These are phyloP conservation scores for Apostichopus japonicus DNA, from an alignment of 35 echinoderm and acorn worm species.

Conservation along the genomic window DNA sequence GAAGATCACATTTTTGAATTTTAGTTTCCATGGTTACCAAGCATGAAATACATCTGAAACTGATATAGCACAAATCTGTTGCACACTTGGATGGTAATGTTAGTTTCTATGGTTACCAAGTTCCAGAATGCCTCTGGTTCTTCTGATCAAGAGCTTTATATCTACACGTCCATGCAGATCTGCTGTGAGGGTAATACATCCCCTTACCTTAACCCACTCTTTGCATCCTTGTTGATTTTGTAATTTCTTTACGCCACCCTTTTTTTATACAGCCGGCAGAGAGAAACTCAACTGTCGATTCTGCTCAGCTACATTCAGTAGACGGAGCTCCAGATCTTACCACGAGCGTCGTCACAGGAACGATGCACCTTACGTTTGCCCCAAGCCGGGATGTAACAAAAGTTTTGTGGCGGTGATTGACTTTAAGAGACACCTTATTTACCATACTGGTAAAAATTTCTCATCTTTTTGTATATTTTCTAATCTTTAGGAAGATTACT, in stretches of 20 bases:
- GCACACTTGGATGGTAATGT: no score
- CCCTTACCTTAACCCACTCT: not conserved
- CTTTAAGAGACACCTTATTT: conserved; percentile 97
- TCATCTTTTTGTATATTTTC: no score
- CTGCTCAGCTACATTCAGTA: conserved; percentile 89
- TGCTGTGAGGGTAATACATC: no score
- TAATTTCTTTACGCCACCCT: not conserved
- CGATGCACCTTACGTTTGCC: conserved; percentile 94
- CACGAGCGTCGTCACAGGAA: conserved; percentile 91
- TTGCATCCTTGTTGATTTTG: not conserved
- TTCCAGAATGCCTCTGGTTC: no score
- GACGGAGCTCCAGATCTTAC: conserved; percentile 92
- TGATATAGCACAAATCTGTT: no score
- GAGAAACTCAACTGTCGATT: conserved; percentile 92
- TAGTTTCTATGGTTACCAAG: no score
- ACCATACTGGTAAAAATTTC: conserved; percentile 82
- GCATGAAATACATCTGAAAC: no score
- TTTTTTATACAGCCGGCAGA: conserved; percentile 59
- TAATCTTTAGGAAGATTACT: no score
- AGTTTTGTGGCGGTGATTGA: conserved; percentile 97
- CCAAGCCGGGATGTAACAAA: conserved; percentile 98
- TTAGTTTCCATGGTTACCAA: no score
- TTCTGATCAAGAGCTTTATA: no score
- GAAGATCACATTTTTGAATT: no score
- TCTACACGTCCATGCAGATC: no score